Evolutionary conservation across 2,113 vertebrate genomes (phyloP).

Genomic region (Oreochromis niloticus): DNA sequence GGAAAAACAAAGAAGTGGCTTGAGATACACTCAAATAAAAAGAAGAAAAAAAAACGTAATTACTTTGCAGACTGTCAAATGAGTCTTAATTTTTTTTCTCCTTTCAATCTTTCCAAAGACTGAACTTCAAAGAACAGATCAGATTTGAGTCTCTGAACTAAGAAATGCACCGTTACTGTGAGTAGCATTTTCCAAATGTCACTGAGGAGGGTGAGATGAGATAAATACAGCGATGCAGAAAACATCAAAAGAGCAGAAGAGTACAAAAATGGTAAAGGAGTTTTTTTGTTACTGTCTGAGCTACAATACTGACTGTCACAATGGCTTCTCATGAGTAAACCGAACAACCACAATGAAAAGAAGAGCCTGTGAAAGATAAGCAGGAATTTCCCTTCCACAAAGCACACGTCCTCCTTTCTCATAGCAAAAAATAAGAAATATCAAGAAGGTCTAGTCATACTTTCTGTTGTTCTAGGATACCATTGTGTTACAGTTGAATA

Average conservation of each 20-base stretch:
- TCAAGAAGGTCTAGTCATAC: background rate
- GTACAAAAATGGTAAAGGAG: constrained; percentile 5
- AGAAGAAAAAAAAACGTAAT: background rate
- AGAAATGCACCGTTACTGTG: background rate
- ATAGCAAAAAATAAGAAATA: background rate
- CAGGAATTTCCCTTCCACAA: background rate
- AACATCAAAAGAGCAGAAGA: background rate
- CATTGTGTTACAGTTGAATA: background rate
- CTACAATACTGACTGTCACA: background rate
- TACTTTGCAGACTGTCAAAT: constrained; percentile 15
- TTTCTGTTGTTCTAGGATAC: background rate
- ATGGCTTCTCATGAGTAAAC: background rate
- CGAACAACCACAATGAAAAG: background rate
- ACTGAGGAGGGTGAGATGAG: background rate
- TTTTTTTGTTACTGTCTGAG: constrained; percentile 31
- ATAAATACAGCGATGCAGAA: background rate
- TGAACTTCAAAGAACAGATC: constrained; percentile 18
- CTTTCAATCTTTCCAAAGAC: background rate
- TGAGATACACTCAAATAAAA: background rate
- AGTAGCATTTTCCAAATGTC: constrained; percentile 27
- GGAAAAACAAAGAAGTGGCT: constrained; percentile 11
- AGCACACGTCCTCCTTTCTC: background rate
- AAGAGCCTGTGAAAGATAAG: background rate
- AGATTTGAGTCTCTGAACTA: background rate
- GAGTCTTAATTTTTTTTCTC: background rate